phyloP scores from a whole-genome alignment of 2,888 invertebrate species.

The Phoronis australis region DNA sequence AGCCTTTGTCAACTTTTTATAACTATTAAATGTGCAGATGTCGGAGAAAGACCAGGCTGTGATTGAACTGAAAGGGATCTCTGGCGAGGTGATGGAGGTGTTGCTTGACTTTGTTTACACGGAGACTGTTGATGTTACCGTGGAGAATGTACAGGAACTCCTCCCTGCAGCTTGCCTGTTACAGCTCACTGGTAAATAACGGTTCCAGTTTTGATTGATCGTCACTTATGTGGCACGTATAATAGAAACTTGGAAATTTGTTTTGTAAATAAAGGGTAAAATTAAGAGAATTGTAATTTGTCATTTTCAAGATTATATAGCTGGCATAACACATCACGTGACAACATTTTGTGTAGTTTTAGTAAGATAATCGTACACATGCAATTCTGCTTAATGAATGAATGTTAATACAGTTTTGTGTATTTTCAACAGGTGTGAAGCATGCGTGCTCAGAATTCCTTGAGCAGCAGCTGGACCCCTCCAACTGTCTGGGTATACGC shows the following conservation, averaged over 20 bases:
- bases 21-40: too few relatives aligned
- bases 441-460: constrained; percentile 48
- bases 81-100: constrained; percentile 42
- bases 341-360: too few relatives aligned
- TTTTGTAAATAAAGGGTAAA: too few relatives aligned
- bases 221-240: too few relatives aligned
- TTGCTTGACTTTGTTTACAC: constrained; percentile 51
- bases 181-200: constrained; percentile 43
- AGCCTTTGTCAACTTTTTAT: too few relatives aligned
- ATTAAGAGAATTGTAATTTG: too few relatives aligned
- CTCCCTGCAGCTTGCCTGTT: constrained; percentile 51
- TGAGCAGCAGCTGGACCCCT: constrained; percentile 47
- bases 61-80: constrained; percentile 44
- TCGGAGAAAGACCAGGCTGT: constrained; percentile 37
- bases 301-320: too few relatives aligned
- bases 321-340: too few relatives aligned
- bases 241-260: too few relatives aligned
- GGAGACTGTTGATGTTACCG: constrained; percentile 46
- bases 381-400: too few relatives aligned
- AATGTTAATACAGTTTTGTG: neutral
- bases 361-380: too few relatives aligned
- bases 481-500: constrained; percentile 49
- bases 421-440: constrained; percentile 44
- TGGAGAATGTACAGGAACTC: constrained; percentile 51
- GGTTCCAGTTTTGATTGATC: too few relatives aligned